Base-by-base conservation (phyloP, 2,797 vertebrate genomes). In the Acanthurus lineatus region DNA sequence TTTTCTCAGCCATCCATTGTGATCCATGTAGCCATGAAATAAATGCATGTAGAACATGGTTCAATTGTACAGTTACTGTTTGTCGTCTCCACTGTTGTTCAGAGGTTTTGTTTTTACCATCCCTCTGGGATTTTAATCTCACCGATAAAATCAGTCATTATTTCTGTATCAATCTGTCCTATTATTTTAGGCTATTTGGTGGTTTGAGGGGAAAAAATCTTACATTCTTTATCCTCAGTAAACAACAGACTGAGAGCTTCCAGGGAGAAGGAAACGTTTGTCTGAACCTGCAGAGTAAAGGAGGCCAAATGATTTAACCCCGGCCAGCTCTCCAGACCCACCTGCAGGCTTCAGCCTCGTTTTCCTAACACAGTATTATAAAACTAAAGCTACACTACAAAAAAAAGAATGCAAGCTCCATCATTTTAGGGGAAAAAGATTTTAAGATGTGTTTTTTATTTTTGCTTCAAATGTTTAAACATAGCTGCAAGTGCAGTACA, bases 61-160 rank as follows among this genome's bases (percentile, higher is more conserved):
- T 48, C 48, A 35, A n/a, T 11, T 17, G 49, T 45, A 52, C 58
- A 57, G 4, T 49, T 20, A 8, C n/a, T 12, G 42, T 64, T 60
- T 48, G 25, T 56, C 2, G 0, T 60, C 42, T 20, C 22, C 8
- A 4, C 22, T 59, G 49, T 38, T 65, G 19, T 56, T 45, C 22
- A 28, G 20, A 22, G 5, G 7, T 10, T 38, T 47, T 68, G 17
- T 70, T 77, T 60, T 62, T 25, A 51, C 20, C 47, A 20, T 5
- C 49, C 73, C 12, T 20, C 6, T 6, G 35, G 67, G 56, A n/a
- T 58, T 77, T 73, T 75, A 48, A 64, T 83, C 64, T 53, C 54
- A 1, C 47, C 28, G 66, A 82, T 67, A 70, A 54, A 20, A 79
- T 78, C 72, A 3, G 28, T 86, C 74, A 57, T 70, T 61, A 61